These are phyloP conservation scores for Zaprionus gabonicus DNA, from an alignment of 1,140 invertebrate genomes.

Conservation along the genomic window DNA sequence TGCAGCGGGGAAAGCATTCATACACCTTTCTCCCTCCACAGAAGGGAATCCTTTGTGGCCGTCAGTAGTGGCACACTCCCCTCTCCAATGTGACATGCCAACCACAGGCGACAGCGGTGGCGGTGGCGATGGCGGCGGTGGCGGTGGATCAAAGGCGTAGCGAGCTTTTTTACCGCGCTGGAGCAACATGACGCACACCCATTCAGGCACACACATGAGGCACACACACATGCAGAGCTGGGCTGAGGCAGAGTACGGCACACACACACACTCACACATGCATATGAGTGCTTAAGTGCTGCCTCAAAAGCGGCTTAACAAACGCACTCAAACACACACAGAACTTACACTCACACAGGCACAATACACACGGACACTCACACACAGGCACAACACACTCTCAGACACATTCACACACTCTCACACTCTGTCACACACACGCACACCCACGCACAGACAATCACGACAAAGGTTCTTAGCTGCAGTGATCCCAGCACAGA, in stretches of 20 bases:
- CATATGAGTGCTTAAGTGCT: conserved; percentile 56
- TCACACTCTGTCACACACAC: conserved; percentile 11
- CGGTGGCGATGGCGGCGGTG: conserved; percentile 31
- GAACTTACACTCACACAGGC: background rate
- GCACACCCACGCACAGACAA: background rate
- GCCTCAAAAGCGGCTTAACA: conserved; percentile 76
- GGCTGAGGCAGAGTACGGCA: conserved; percentile 17
- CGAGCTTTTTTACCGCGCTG: conserved; percentile 67
- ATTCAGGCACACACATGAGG: conserved; percentile 17
- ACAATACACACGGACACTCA: conserved; percentile 7
- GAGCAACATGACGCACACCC: conserved; percentile 49
- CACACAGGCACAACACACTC: conserved; percentile 10
- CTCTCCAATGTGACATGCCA: conserved; percentile 65
- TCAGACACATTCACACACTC: background rate
- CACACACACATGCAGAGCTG: conserved; percentile 4
- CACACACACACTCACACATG: conserved; percentile 4
- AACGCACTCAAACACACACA: conserved; percentile 29
- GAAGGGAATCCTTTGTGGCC: background rate
- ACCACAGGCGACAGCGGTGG: conserved; percentile 61
- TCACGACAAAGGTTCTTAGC: conserved; percentile 3
- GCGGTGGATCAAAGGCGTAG: conserved; percentile 75
- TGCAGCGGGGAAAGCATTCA: background rate
- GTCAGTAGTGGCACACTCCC: too few relatives aligned
- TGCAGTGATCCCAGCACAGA: conserved; percentile 24
- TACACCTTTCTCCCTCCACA: background rate